Evolutionary conservation across 2,113 vertebrate species (phyloP).

Genomic region (Odontophorus gujanensis): DNA sequence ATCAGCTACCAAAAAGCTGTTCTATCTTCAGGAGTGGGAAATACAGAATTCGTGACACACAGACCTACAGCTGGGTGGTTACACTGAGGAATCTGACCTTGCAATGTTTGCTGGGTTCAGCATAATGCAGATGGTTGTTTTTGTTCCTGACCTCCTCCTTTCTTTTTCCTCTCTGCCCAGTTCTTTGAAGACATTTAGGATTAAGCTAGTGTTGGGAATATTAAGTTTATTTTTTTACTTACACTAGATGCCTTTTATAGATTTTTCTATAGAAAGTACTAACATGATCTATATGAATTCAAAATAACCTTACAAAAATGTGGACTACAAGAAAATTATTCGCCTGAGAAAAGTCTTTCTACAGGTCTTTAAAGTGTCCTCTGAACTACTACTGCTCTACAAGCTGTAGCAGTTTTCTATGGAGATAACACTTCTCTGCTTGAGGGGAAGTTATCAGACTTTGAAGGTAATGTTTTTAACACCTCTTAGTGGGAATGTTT

Average conservation of each 20-base stretch:
- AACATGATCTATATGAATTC: background rate
- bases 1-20: background rate
- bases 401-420: background rate
- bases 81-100: background rate
- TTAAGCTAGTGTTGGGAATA: background rate
- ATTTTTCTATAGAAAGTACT: background rate
- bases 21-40: background rate
- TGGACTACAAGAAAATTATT: background rate
- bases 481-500: background rate
- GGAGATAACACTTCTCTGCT: background rate
- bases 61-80: background rate
- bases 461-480: background rate
- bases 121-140: accelerated
- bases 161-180: accelerated
- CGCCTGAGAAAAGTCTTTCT: background rate
- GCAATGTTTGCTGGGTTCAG: background rate
- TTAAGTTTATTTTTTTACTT: background rate
- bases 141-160: background rate
- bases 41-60: background rate
- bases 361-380: background rate
- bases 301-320: background rate
- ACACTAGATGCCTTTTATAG: background rate
- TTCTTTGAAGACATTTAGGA: background rate
- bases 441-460: background rate
- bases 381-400: background rate